A percentile compares a stretch with the other conserved stretches of the same genome.
These are phyloP conservation scores for Poecilia gillii DNA, from an alignment of 2,797 vertebrate species.

Conservation along the genomic window DNA sequence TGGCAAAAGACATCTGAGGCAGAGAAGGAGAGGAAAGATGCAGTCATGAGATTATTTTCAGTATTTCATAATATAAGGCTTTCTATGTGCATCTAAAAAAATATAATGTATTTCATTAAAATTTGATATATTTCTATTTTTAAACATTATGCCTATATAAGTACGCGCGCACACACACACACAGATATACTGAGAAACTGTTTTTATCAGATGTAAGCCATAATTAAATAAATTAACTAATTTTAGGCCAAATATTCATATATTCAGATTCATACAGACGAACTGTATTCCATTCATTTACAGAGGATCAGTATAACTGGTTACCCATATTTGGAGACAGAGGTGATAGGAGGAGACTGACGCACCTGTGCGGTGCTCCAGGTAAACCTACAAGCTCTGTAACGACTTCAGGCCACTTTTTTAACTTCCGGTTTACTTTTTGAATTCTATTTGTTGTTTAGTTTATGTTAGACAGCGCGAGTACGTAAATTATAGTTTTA, in stretches of 20 bases:
- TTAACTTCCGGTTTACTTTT: accelerated
- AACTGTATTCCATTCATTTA: not conserved
- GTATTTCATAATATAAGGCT: not conserved
- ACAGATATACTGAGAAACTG: too few species aligned
- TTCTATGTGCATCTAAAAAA: not conserved
- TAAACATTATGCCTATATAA: not conserved
- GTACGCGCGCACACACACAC: too few species aligned
- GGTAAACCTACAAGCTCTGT: constrained; percentile 19
- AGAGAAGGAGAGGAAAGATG: constrained; percentile 28
- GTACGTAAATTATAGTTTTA: not conserved
- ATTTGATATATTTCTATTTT: not conserved
- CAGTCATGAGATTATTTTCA: not conserved
- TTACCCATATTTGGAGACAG: not conserved
- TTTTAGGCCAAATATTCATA: not conserved
- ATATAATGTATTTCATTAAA: not conserved
- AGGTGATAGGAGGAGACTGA: not conserved
- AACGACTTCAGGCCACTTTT: not conserved
- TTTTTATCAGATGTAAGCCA: not conserved
- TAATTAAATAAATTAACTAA: not conserved
- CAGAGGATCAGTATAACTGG: not conserved
- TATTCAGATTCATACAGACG: not conserved
- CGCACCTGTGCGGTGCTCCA: constrained; percentile 41
- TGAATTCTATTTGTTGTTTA: not conserved
- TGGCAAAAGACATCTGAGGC: constrained; percentile 59
- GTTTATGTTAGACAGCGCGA: not conserved